These are phyloP conservation scores for Penaeus chinensis DNA, from an alignment of 1,140 invertebrate species.

Conservation along the genomic window DNA sequence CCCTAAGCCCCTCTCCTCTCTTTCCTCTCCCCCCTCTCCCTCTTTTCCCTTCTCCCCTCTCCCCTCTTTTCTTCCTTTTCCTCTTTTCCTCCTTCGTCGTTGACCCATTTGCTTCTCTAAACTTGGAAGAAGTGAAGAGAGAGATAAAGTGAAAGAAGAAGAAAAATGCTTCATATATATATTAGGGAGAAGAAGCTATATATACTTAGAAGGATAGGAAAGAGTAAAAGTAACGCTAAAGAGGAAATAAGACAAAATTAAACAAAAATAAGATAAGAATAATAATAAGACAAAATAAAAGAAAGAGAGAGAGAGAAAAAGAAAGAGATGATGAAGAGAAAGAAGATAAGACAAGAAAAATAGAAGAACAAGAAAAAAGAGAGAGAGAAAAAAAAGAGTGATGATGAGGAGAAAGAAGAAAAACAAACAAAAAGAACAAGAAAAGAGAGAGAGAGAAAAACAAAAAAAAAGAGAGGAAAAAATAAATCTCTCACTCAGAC, in stretches of 20 bases:
- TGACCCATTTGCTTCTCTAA: too few species aligned
- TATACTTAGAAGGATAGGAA: too few species aligned
- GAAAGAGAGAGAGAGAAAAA: not conserved
- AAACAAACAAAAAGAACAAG: not conserved
- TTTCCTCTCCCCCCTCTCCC: too few species aligned
- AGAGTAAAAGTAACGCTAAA: too few species aligned
- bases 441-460: not conserved
- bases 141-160: too few species aligned
- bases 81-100: too few species aligned
- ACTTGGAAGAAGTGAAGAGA: too few species aligned
- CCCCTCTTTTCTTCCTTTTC: too few species aligned
- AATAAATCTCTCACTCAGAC: not conserved
- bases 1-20: too few species aligned
- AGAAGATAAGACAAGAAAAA: not conserved
- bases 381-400: not conserved
- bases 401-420: not conserved
- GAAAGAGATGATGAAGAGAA: not conserved
- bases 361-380: not conserved
- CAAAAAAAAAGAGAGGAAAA: not conserved
- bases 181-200: too few species aligned
- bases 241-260: not conserved
- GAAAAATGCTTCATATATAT: too few species aligned
- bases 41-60: too few species aligned
- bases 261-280: not conserved
- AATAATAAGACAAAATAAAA: not conserved